These are phyloP conservation scores for Cyclargus thomasi DNA, from an alignment of 1,140 invertebrate genomes.

Conservation along the genomic window DNA sequence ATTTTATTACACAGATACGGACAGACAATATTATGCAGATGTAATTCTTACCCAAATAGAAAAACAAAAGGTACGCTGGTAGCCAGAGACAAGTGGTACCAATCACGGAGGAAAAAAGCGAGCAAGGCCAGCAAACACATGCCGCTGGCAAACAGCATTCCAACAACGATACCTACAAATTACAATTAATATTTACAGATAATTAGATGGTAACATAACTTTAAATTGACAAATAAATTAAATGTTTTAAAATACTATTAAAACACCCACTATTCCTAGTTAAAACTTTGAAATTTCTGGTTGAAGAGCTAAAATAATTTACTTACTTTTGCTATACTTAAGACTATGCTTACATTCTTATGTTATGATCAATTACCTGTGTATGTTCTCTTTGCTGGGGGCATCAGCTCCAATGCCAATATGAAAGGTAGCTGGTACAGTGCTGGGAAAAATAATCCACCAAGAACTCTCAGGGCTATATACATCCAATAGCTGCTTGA, in stretches of 20 bases:
- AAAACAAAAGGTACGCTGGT: slow-evolving; percentile 82
- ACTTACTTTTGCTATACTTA: no score
- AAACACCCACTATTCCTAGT: no score
- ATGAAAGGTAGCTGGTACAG: slow-evolving; percentile 83
- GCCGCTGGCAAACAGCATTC: slow-evolving; percentile 80
- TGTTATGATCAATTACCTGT: slow-evolving; percentile 57
- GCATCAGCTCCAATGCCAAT: slow-evolving; percentile 82
- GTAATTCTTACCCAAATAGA: slow-evolving; percentile 75
- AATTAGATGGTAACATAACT: not conserved
- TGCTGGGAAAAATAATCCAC: slow-evolving; percentile 83
- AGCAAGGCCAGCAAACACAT: slow-evolving; percentile 80
- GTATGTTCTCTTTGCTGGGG: slow-evolving; percentile 80
- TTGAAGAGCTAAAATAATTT: no score
- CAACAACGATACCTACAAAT: slow-evolving; percentile 77
- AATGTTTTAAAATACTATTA: no score
- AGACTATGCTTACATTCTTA: no score
- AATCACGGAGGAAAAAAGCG: slow-evolving; percentile 79
- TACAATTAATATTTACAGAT: not conserved
- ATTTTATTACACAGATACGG: not conserved
- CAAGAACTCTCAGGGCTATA: slow-evolving; percentile 78
- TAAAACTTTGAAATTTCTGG: no score
- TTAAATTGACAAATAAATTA: no score
- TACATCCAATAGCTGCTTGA: slow-evolving; percentile 81
- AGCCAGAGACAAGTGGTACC: slow-evolving; percentile 80
- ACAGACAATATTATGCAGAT: not conserved